Percentiles rank a stretch among this genome's conserved stretches.
Conservation (phyloP, 1,140 invertebrate genomes). For the Drosophila bipectinata region DNA sequence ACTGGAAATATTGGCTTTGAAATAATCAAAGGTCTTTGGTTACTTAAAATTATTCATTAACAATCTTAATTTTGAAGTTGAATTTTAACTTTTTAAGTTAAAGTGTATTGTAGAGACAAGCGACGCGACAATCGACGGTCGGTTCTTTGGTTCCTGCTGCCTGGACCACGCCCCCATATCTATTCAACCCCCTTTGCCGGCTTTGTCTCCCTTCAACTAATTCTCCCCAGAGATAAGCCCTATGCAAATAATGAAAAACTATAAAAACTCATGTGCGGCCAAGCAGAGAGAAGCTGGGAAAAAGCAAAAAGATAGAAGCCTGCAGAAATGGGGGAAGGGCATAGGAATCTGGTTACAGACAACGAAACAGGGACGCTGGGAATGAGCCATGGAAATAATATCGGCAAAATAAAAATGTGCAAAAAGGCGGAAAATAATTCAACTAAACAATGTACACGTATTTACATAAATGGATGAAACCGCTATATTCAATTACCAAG, state of each 20-base stretch:
- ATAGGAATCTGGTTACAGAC: slow-evolving; percentile 38
- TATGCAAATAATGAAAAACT: slow-evolving; percentile 82
- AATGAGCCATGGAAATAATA: slow-evolving; percentile 65
- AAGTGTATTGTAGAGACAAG: slow-evolving; percentile 43
- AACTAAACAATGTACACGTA: slow-evolving; percentile 82
- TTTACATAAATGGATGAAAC: slow-evolving; percentile 79
- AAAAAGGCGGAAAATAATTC: slow-evolving; percentile 79
- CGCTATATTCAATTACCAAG: slow-evolving; percentile 73
- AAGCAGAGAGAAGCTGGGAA: slow-evolving; percentile 34
- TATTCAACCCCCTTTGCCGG: slow-evolving; percentile 10
- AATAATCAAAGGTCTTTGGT: not conserved
- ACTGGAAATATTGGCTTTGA: not conserved
- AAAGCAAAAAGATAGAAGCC: not conserved
- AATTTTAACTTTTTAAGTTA: not conserved
- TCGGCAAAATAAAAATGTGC: slow-evolving; percentile 79
- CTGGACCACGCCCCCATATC: slow-evolving; percentile 15
- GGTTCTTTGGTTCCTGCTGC: slow-evolving; percentile 43
- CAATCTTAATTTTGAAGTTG: not conserved
- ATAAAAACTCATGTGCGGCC: slow-evolving; percentile 76
- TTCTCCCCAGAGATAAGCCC: slow-evolving; percentile 74
- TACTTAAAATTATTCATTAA: too few species aligned
- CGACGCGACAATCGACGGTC: slow-evolving; percentile 64
- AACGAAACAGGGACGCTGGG: slow-evolving; percentile 10
- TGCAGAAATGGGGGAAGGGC: not conserved
- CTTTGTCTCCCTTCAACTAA: slow-evolving; percentile 45